phyloP scores from a whole-genome alignment of 2,888 invertebrate species.

The Gari tellinella region DNA sequence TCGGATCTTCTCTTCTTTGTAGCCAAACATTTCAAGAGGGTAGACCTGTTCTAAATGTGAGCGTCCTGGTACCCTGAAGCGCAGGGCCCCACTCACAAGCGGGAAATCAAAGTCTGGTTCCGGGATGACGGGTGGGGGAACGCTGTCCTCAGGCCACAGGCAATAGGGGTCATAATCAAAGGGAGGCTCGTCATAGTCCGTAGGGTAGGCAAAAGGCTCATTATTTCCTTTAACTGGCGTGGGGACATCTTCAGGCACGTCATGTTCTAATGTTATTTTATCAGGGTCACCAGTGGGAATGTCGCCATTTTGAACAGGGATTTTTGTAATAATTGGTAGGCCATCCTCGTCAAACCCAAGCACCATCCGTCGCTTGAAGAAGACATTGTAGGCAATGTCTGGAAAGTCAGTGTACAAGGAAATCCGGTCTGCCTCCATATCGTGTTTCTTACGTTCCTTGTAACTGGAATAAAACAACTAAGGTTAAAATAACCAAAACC shows the following conservation, averaged over 20 bases:
- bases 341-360: conserved; percentile 58
- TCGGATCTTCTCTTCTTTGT: conserved; percentile 20
- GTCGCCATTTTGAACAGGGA: conserved; percentile 31
- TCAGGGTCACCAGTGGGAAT: conserved; percentile 7
- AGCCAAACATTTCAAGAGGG: conserved; percentile 48
- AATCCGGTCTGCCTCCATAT: conserved; percentile 53
- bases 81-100: conserved; percentile 26
- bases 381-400: conserved; percentile 55
- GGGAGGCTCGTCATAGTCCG: conserved; percentile 31
- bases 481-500: no score
- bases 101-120: conserved; percentile 53
- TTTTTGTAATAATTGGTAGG: conserved; percentile 38
- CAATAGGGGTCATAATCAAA: conserved; percentile 42
- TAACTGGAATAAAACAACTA: conserved; percentile 23
- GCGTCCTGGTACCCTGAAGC: conserved; percentile 51
- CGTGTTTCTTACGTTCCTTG: conserved; percentile 39
- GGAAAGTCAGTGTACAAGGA: conserved; percentile 59
- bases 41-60: conserved; percentile 44
- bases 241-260: conserved; percentile 1
- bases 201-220: conserved; percentile 37
- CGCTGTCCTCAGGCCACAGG: conserved; percentile 21
- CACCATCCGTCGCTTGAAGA: conserved; percentile 47
- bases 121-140: conserved; percentile 11
- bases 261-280: neutral
- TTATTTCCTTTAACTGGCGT: conserved; percentile 11